These are phyloP conservation scores for Auanema freiburgensis DNA, from an alignment of 2,888 invertebrate species.

Conservation along the genomic window DNA sequence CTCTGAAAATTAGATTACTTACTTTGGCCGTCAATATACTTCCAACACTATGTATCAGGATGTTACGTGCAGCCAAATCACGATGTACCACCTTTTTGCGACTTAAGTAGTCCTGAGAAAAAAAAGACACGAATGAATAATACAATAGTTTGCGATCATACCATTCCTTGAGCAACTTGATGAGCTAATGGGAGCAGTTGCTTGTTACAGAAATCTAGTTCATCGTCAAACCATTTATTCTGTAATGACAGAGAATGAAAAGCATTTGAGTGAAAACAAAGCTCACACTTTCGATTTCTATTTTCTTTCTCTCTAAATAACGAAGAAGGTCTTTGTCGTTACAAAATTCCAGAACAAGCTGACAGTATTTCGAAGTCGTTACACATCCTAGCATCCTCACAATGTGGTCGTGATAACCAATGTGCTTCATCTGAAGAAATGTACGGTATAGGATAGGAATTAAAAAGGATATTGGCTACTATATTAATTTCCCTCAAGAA, in stretches of 20 bases:
- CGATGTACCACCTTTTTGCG: conserved; percentile 48
- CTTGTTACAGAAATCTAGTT: conserved; percentile 51
- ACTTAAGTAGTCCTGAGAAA: conserved; percentile 26
- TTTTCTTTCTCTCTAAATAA: conserved; percentile 46
- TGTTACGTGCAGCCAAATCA: conserved; percentile 58
- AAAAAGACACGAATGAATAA: background rate
- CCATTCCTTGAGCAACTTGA: conserved; percentile 61
- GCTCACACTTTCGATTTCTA: conserved; percentile 28
- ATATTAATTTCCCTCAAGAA: background rate
- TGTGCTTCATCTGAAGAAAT: conserved; percentile 51
- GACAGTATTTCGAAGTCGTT: conserved; percentile 41
- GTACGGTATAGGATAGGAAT: background rate
- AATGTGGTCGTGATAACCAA: conserved; percentile 56
- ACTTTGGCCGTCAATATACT: conserved; percentile 55
- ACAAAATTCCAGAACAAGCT: conserved; percentile 56
- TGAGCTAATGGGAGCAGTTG: conserved; percentile 59
- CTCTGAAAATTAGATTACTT: no score
- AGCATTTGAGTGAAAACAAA: background rate
- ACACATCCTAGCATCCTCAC: conserved; percentile 62
- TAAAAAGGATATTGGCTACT: background rate
- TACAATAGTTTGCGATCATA: conserved; percentile 7
- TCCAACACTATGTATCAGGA: conserved; percentile 46
- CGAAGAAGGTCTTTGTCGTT: conserved; percentile 48
- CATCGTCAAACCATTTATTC: conserved; percentile 52
- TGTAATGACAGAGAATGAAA: conserved; percentile 23